Evolutionary conservation across 2,113 vertebrate species (phyloP).

Genomic region (Ginglymostoma cirratum): DNA sequence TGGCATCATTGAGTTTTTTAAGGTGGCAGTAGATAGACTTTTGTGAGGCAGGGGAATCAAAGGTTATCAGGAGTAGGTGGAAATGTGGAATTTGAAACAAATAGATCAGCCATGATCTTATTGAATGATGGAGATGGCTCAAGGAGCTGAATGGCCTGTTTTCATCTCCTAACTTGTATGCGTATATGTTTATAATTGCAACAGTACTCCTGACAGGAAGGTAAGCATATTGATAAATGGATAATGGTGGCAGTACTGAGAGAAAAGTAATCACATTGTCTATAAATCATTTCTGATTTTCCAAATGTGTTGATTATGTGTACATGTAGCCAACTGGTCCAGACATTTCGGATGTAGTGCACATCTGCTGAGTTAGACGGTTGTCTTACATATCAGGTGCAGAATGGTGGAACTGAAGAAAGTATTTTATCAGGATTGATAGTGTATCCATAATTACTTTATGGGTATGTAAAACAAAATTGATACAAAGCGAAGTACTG

Average conservation of each 20-base stretch:
- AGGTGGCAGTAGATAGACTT: no score
- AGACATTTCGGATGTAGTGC: neutral
- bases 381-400: neutral
- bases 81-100: no score
- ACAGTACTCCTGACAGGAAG: neutral
- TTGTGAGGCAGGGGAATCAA: no score
- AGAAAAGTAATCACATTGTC: neutral
- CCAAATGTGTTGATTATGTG: neutral
- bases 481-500: neutral
- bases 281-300: neutral
- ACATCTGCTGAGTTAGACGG: neutral
- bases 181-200: no score
- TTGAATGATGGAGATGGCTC: no score
- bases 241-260: neutral
- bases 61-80: no score
- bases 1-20: no score
- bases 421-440: neutral
- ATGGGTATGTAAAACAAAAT: neutral
- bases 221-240: neutral
- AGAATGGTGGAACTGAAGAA: neutral
- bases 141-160: no score
- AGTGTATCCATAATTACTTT: neutral
- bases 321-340: neutral
- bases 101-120: no score
- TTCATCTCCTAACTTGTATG: no score